Base-by-base conservation (phyloP, 2,113 vertebrate species). In the Chunga burmeisteri region DNA sequence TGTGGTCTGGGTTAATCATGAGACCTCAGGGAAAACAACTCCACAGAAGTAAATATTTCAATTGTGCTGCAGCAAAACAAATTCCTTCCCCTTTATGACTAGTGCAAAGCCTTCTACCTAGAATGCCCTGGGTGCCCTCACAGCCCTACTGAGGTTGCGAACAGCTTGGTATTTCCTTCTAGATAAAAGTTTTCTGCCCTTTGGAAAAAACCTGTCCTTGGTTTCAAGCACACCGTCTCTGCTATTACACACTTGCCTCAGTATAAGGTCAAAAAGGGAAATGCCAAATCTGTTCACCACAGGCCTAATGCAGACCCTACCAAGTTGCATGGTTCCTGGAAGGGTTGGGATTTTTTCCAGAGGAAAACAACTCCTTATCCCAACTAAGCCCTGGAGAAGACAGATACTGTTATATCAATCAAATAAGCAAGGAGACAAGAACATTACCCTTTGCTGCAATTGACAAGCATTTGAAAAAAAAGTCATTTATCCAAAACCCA, bases 181-280 rank as follows among this genome's bases (percentile, higher is more conserved):
- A 95, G 59, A 83, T 30, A 62, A 59, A 93, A 72, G 22, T 50
- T 52, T 86, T 86, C n/a, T 94, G 81, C 86, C 81, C 90, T 93
- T 94, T 95, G 88, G 95, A 63, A 92, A 95, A 92, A 94, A 81
- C 38, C 66, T 85, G 53, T 34, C 29, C 17, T 47, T 27, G 17
- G 86, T 90, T 94, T 91, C 22, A 3, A 86, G 36, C 32, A 21
- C 55, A 87, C 46, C 25, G 40, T 47, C 63, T 94, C 75, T 83
- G 70, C 81, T 58, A 17, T 62, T 58, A 83, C 79, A 88, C 0
- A 0, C 29, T 56, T 58, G 18, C 50, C 55, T 70, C 34, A 32
- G 46, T 63, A 6, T 23, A 80, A 92, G 55, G 75, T 36, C 86
- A 82, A 36, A 89, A 65, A 65, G 62, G 34, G 40, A 82, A 94